Conservation (phyloP, 2,888 invertebrate species). For the Cryptocephalus primarius region DNA sequence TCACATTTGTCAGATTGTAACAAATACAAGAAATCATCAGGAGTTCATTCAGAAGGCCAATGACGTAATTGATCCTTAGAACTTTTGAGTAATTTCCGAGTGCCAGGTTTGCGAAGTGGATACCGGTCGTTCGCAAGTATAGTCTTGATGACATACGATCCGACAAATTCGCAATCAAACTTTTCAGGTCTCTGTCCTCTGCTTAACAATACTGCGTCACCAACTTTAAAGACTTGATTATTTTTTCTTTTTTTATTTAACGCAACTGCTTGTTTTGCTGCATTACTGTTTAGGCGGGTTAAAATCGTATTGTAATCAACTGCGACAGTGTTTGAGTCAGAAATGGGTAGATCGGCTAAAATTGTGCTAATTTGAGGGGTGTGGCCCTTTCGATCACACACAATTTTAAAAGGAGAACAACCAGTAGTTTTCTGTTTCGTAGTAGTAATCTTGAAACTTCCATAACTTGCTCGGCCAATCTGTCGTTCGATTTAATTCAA, state of each 20-base stretch:
- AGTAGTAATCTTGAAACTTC: slow-evolving; percentile 9
- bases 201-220: slow-evolving; percentile 5
- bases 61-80: slow-evolving; percentile 6
- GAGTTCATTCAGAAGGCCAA: slow-evolving; percentile 7
- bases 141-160: slow-evolving; percentile 3
- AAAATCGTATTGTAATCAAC: slow-evolving; percentile 3
- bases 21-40: slow-evolving; percentile 5
- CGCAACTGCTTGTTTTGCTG: slow-evolving; percentile 1
- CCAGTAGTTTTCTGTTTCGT: slow-evolving; percentile 10
- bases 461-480: slow-evolving; percentile 9
- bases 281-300: slow-evolving; percentile 1
- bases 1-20: slow-evolving; percentile 2
- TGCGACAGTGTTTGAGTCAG: background rate
- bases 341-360: slow-evolving; percentile 3
- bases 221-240: slow-evolving; percentile 4
- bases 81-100: slow-evolving; percentile 1
- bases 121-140: slow-evolving; percentile 1
- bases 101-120: slow-evolving; percentile 1
- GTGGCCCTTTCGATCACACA: slow-evolving; percentile 8
- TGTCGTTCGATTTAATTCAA: slow-evolving; percentile 6
- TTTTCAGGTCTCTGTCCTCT: background rate
- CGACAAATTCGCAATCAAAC: background rate
- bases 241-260: slow-evolving; percentile 5
- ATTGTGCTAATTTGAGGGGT: slow-evolving; percentile 9
- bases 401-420: slow-evolving; percentile 7